Evolutionary conservation across 2,888 invertebrate species (phyloP).

Genomic region (Poecilus cupreus): DNA sequence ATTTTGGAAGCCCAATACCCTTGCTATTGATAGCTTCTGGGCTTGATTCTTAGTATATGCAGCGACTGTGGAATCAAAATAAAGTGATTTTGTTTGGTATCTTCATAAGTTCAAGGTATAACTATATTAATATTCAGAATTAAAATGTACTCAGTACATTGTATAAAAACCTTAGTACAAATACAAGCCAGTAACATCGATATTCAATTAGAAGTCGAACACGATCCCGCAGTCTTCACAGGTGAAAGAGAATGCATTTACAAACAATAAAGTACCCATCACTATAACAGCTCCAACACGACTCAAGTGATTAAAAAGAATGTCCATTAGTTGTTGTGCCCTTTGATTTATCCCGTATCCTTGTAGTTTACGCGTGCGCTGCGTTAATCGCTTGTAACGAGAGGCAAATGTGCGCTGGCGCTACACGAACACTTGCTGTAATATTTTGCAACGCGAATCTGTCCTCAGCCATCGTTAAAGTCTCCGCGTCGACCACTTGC

Average conservation of each 20-base stretch:
- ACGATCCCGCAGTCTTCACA: slow-evolving; percentile 6
- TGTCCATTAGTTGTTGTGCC: not conserved
- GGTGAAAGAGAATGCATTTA: slow-evolving; percentile 14
- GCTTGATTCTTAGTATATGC: too few relatives aligned
- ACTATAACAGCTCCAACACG: not conserved
- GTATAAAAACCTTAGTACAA: not conserved
- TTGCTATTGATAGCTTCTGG: too few relatives aligned
- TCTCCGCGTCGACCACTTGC: not conserved
- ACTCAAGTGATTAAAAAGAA: not conserved
- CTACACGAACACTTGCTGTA: not conserved
- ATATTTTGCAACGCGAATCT: slow-evolving; percentile 7
- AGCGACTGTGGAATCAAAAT: too few relatives aligned
- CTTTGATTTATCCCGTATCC: slow-evolving; percentile 13
- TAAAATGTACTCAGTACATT: not conserved
- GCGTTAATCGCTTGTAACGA: slow-evolving; percentile 10
- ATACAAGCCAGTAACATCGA: not conserved
- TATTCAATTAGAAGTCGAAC: slow-evolving; percentile 24
- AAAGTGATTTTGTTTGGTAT: too few relatives aligned
- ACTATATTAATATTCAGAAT: not conserved
- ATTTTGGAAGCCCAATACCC: too few relatives aligned
- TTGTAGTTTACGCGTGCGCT: slow-evolving; percentile 9
- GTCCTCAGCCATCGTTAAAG: not conserved
- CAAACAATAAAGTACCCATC: slow-evolving; percentile 4
- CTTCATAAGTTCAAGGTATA: not conserved
- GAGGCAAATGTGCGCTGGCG: slow-evolving; percentile 8